Evolutionary conservation across 2,797 vertebrate species (phyloP).

Genomic region (Setipinna tenuifilis): DNA sequence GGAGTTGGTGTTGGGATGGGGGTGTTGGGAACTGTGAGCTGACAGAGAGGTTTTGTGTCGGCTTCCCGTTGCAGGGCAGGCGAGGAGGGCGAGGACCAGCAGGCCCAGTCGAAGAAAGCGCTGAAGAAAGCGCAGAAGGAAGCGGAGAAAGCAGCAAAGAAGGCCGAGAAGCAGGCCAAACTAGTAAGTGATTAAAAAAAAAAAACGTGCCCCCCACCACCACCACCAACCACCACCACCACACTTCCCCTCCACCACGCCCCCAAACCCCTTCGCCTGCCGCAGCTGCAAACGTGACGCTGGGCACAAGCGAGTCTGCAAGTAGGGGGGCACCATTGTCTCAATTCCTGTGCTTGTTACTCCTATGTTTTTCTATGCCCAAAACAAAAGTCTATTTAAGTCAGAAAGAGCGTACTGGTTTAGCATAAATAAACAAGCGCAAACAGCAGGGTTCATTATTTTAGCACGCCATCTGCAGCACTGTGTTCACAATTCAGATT

Average conservation of each 20-base stretch:
- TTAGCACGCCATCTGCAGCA: background rate
- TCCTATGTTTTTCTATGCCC: conserved; percentile 64
- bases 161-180: conserved; percentile 83
- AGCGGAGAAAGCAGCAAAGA: conserved; percentile 81
- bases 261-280: background rate
- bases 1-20: conserved; percentile 70
- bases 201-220: background rate
- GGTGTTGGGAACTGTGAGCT: conserved; percentile 53
- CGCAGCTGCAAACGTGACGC: conserved; percentile 66
- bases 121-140: conserved; percentile 86
- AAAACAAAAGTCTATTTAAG: conserved; percentile 67
- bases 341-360: conserved; percentile 69
- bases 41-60: conserved; percentile 47
- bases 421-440: conserved; percentile 14
- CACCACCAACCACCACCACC: background rate
- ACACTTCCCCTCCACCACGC: too few relatives aligned
- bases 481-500: background rate
- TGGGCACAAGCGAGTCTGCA: conserved; percentile 52
- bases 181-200: conserved; percentile 65
- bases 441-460: conserved; percentile 7
- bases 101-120: conserved; percentile 81
- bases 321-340: conserved; percentile 68
- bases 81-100: conserved; percentile 79
- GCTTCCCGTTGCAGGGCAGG: conserved; percentile 74
- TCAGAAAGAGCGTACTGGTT: background rate